These are phyloP conservation scores for Theristicus caerulescens DNA, from an alignment of 2,113 vertebrate species.

Conservation along the genomic window DNA sequence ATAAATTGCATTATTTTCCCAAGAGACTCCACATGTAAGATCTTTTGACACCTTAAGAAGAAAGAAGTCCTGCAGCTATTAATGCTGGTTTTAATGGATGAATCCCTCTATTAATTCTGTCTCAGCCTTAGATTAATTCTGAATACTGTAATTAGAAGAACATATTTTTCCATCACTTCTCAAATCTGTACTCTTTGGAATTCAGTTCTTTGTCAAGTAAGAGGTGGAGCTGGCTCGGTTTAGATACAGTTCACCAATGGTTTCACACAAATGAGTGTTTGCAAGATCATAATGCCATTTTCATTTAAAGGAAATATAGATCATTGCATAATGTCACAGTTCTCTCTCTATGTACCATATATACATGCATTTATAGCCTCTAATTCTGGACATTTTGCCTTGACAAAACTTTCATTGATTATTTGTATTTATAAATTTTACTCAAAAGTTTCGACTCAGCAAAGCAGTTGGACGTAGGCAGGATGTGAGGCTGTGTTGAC, in stretches of 20 bases:
- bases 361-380: background rate
- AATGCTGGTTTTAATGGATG: background rate
- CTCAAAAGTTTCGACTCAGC: background rate
- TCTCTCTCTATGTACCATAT: background rate
- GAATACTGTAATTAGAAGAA: slow-evolving; percentile 21
- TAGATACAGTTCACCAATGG: background rate
- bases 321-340: background rate
- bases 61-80: slow-evolving; percentile 4
- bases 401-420: background rate
- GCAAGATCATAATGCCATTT: background rate
- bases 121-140: background rate
- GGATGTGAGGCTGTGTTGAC: background rate
- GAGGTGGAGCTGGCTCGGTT: background rate
- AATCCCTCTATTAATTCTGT: background rate
- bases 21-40: background rate
- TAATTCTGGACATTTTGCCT: background rate
- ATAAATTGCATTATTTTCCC: slow-evolving; percentile 25
- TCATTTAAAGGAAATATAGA: background rate
- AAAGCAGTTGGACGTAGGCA: background rate
- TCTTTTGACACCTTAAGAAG: background rate
- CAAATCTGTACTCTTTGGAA: background rate
- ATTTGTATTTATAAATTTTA: background rate
- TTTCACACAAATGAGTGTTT: background rate
- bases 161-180: slow-evolving; percentile 2
- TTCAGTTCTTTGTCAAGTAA: background rate